A percentile compares a stretch with the other conserved stretches of the same genome.
phyloP scores from a whole-genome alignment of 2,797 vertebrate genomes.

The Setipinna tenuifilis region DNA sequence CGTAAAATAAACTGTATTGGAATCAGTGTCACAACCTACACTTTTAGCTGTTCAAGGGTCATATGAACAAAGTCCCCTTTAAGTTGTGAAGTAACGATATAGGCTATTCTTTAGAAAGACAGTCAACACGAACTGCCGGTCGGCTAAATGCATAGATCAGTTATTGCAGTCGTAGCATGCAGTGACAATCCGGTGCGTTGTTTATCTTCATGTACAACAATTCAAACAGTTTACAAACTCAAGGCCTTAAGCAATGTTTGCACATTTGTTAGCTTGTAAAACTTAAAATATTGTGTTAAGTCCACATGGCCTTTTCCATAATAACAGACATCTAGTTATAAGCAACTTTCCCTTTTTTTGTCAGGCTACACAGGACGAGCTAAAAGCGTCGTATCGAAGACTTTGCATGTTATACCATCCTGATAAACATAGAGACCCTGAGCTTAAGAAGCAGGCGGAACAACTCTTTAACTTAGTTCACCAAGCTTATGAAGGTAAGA shows the following conservation, averaged over 20 bases:
- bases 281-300: neutral
- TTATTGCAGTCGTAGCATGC: no score
- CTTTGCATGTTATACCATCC: conserved; percentile 98
- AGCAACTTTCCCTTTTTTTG: neutral
- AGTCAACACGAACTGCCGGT: neutral
- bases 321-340: neutral
- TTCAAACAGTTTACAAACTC: no score
- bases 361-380: conserved; percentile 94
- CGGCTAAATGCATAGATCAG: no score
- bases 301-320: neutral
- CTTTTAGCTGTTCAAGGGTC: neutral
- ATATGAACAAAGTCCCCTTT: neutral
- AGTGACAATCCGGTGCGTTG: no score
- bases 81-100: neutral
- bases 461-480: conserved; percentile 97
- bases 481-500: conserved; percentile 95
- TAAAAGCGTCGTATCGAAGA: conserved; percentile 93
- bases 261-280: neutral
- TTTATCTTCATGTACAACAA: no score
- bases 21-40: neutral
- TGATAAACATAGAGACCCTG: conserved; percentile 96
- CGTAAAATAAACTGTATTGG: neutral
- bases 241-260: no score
- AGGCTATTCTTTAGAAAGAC: neutral
- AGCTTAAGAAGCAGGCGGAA: conserved; percentile 92